Evolutionary conservation across 2,113 vertebrate species (phyloP).

Genomic region (Bolborhynchus lineola): DNA sequence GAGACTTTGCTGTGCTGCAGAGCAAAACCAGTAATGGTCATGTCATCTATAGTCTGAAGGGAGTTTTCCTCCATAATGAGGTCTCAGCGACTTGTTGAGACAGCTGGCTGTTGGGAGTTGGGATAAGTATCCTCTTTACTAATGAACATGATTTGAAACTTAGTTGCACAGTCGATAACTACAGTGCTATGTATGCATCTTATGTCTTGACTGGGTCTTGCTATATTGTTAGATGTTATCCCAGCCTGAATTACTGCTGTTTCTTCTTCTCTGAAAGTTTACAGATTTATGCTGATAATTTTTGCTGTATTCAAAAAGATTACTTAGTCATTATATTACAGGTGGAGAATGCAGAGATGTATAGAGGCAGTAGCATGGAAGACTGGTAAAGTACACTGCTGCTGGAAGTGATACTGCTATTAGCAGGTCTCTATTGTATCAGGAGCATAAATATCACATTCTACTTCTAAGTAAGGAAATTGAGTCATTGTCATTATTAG

Average conservation of each 20-base stretch:
- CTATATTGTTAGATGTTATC: background rate
- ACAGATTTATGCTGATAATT: background rate
- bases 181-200: background rate
- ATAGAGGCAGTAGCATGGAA: background rate
- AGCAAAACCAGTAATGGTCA: background rate
- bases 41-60: background rate
- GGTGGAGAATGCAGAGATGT: background rate
- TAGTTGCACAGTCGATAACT: fast-evolving
- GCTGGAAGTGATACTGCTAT: background rate
- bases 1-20: background rate
- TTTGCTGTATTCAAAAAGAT: background rate
- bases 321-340: background rate
- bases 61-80: background rate
- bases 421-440: background rate
- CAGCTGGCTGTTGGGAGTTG: background rate
- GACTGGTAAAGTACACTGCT: background rate
- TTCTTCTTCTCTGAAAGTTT: background rate
- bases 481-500: background rate
- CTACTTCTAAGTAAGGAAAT: background rate
- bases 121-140: background rate
- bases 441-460: background rate
- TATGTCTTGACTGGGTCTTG: background rate
- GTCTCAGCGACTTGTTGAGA: background rate
- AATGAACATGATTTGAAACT: background rate
- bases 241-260: background rate